These are phyloP conservation scores for Drosophila melanosoma DNA, from an alignment of 2,888 invertebrate genomes.

Conservation along the genomic window DNA sequence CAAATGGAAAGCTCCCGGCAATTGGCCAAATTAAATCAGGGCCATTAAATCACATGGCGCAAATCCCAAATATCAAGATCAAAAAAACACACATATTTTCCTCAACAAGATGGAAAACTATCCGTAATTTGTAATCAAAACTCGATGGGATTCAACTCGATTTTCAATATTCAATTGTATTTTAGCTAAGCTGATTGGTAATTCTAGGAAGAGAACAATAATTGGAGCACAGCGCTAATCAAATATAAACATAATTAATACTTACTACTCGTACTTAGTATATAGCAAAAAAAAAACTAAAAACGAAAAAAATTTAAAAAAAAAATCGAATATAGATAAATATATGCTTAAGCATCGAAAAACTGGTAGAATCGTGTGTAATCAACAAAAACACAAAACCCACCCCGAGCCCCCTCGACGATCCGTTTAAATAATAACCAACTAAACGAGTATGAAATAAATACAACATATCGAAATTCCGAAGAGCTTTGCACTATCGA, in stretches of 20 bases:
- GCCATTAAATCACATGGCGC: constrained; percentile 61
- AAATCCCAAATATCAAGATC: constrained; percentile 20
- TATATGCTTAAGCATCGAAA: constrained; percentile 38
- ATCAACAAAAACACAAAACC: constrained; percentile 7
- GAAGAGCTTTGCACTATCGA: constrained; percentile 58
- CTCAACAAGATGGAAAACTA: constrained; percentile 7
- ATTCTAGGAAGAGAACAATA: constrained; percentile 75
- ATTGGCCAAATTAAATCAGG: constrained; percentile 83
- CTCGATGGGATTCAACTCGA: constrained; percentile 62
- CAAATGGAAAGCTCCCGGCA: constrained; percentile 90
- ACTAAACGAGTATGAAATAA: constrained; percentile 31
- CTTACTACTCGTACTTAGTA: constrained; percentile 33
- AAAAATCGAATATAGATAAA: background rate
- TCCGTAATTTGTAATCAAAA: constrained; percentile 48
- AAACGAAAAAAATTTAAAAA: background rate
- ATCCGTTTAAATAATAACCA: constrained; percentile 3
- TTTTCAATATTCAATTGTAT: constrained; percentile 56
- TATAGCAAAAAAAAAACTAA: constrained; percentile 31
- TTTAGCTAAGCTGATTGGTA: constrained; percentile 72
- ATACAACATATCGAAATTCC: constrained; percentile 54
- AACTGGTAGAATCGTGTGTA: constrained; percentile 17
- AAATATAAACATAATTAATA: constrained; percentile 51
- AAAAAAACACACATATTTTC: constrained; percentile 34
- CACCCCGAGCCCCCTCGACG: constrained; percentile 20
- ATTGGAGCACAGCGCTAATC: constrained; percentile 79